Base-by-base conservation (phyloP, 2,888 invertebrate genomes). In the Eucera pruinosa region DNA sequence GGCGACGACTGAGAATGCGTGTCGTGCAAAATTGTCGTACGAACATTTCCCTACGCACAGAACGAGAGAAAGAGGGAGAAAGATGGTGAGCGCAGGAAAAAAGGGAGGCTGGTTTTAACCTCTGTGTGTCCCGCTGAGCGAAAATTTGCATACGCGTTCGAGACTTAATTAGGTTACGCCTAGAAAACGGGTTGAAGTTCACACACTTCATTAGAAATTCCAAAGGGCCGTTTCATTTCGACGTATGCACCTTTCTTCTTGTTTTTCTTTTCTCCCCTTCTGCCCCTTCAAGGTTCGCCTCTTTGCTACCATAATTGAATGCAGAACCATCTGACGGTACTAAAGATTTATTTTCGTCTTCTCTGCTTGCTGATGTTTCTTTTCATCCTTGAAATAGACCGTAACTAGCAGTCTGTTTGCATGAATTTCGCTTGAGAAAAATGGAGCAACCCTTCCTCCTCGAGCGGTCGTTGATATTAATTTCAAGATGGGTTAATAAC, bases 181-280 rank as follows among this genome's bases (percentile, higher is more conserved):
- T 66, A 82, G 82, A 83, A 87, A 86, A 89, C 89, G 88, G 89
- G 88, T 88, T 85, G 85, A 81, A 89, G 90, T 91, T 91, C 91
- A 89, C 91, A 91, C 91, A 89, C 87, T 87, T 90, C 89, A 89
- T 91, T 90, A 89, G 86, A 86, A 88, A 89, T 91, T 90, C 90
- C 87, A 76, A 78, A 84, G 84, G 86, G 85, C 78, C 78, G 83
- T 82, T 78, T 68, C 81, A 66, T 79, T 70, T 78, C 55, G 61
- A 82, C 72, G 71, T 70, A 67, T 47, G 65, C 70, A 27, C 58
- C 60, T 71, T 67, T 60, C 66, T 83, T 68, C 80, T 76, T 75
- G 75, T 73, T 57, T 71, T 57, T 48, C 71, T 52, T 71, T 54
- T 45, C 43, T 50, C 48, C 69, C 55, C 27, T 54, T 43, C 58